Evolutionary conservation across 2,113 vertebrate species (phyloP).

Genomic region (Phodopus roborovskii): DNA sequence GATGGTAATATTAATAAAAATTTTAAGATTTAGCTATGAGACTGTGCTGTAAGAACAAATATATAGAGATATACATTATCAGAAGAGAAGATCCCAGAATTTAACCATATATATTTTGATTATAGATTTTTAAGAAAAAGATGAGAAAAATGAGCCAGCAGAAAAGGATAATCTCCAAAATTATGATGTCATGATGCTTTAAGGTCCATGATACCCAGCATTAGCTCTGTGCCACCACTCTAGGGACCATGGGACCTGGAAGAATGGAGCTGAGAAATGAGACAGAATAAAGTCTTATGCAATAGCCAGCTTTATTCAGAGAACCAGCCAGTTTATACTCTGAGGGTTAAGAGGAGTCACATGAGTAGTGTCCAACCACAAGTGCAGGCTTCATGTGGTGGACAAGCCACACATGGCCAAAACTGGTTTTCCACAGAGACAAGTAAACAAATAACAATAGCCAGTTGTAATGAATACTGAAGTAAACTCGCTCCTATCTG

Average conservation of each 20-base stretch:
- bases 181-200: neutral
- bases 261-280: neutral
- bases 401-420: neutral
- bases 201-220: neutral
- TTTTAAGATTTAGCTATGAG: neutral
- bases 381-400: neutral
- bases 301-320: neutral
- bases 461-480: neutral
- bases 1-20: neutral
- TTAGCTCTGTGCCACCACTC: neutral
- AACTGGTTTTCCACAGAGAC: neutral
- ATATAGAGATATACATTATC: neutral
- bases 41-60: neutral
- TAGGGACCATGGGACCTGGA: neutral
- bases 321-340: neutral
- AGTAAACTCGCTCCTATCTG: neutral
- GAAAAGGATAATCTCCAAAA: neutral
- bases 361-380: neutral
- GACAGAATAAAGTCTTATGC: neutral
- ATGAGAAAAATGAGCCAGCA: neutral
- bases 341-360: neutral
- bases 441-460: neutral
- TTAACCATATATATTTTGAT: neutral
- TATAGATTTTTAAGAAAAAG: neutral
- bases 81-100: constrained; percentile 1